A percentile compares a stretch with the other conserved stretches of the same genome.
These are phyloP conservation scores for Takifugu ocellatus DNA, from an alignment of 2,797 vertebrate species.

Conservation along the genomic window DNA sequence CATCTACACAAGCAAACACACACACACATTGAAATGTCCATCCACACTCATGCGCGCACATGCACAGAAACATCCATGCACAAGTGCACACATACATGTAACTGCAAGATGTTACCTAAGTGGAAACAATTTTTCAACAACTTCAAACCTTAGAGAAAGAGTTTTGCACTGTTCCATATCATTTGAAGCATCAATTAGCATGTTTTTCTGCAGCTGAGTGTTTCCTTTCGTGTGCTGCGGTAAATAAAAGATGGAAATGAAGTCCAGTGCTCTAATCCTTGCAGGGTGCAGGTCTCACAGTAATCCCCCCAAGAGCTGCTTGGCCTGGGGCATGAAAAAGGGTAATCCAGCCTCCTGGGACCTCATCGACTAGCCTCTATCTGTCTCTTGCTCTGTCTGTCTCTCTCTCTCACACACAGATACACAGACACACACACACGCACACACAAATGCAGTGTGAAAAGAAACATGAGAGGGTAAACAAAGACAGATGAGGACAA, in stretches of 20 bases:
- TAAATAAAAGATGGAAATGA: conserved; percentile 75
- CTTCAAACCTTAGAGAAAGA: conserved; percentile 52
- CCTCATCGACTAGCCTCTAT: conserved; percentile 56
- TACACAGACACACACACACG: conserved; percentile 12
- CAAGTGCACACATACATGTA: conserved; percentile 1
- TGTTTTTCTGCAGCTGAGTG: conserved; percentile 73
- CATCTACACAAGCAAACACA: conserved; percentile 2
- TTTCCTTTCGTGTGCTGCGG: conserved; percentile 68
- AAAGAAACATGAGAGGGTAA: conserved; percentile 12
- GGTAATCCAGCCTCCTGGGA: conserved; percentile 79
- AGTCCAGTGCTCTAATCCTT: conserved; percentile 75
- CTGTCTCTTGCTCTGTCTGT: not conserved
- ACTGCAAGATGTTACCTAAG: conserved; percentile 9
- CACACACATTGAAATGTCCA: conserved; percentile 3
- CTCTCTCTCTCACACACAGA: conserved; percentile 13
- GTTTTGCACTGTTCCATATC: conserved; percentile 48
- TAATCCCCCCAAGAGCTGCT: conserved; percentile 77
- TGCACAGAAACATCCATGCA: conserved; percentile 10
- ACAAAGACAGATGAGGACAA: conserved; percentile 30
- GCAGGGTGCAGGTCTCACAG: conserved; percentile 73
- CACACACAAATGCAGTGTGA: conserved; percentile 22
- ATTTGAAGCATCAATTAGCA: conserved; percentile 76
- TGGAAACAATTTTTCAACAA: conserved; percentile 47
- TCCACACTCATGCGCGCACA: not conserved
- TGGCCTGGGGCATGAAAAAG: conserved; percentile 79